Base-by-base conservation (phyloP, 1,140 invertebrate species). In the Sesamia nonagrioides region DNA sequence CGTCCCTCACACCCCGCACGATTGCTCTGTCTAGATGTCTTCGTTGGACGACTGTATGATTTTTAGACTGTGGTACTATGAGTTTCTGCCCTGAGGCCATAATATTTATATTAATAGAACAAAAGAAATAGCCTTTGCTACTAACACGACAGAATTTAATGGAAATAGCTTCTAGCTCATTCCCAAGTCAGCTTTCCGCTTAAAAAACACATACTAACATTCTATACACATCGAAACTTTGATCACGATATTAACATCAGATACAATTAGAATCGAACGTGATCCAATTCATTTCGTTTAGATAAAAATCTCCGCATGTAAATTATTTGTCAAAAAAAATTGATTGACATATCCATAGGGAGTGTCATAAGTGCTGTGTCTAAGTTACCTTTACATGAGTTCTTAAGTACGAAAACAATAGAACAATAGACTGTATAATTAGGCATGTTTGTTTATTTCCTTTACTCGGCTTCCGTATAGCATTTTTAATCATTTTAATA, bases 261-360 rank as follows among this genome's bases (percentile, higher is more conserved):
- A 73, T 27, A 58, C 18, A 58, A 37, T 72, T 40, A 56, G 21
- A 63, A 63, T 63, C 8, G 11, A 21, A 21, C 37, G 17, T 40
- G 56, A 60, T 45, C 72, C 40, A 45, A 74, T 74, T 48, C 40
- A 5, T 13, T 42, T 21, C 5, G 5, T 60, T 35, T 13, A 66
- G 73, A 75, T 75, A 50, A 35, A 9, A 58, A 75, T 75, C 73
- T 50, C 48, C n/a, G 27, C 27, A 75, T 75, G 73, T 58, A 63
- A 75, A 75, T 73, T n/a, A 48, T 63, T 42, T 3, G 35, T 15
- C n/a, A 52, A 63, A 77, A 77, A 81, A 84, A 48, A 56, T 77
- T 86, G 83, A 86, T 83, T 89, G 86, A 85, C 84, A 84, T 69
- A 73, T 84, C 78, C 52, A 60, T 74, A 78, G 69, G 72, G 80